Percentiles rank a stretch among this genome's conserved stretches.
These are phyloP conservation scores for Agriopis marginaria DNA, from an alignment of 2,888 invertebrate species.

Conservation along the genomic window DNA sequence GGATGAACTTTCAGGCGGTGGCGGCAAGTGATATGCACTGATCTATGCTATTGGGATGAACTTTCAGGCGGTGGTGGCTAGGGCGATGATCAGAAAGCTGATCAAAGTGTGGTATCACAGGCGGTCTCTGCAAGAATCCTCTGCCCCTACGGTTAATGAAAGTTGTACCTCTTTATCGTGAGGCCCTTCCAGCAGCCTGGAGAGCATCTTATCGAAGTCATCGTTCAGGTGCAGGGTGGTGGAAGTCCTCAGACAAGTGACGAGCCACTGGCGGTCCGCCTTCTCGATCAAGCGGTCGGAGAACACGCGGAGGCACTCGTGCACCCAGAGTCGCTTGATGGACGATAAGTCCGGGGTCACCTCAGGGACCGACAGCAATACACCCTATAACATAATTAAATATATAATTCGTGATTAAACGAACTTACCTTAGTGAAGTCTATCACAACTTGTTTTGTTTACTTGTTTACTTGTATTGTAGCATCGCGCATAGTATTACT, in stretches of 20 bases:
- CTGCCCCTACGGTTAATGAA: not conserved
- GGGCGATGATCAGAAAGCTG: too few species aligned
- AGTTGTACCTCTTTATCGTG: conserved; percentile 52
- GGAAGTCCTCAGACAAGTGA: conserved; percentile 88
- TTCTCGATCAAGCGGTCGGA: conserved; percentile 96
- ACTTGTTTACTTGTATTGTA: too few species aligned
- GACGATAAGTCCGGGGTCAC: conserved; percentile 94
- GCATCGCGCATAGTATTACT: too few species aligned
- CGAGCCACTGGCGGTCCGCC: conserved; percentile 93
- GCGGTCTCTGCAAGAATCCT: too few species aligned
- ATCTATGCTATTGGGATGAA: too few species aligned
- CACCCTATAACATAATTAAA: conserved; percentile 87
- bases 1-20: too few species aligned
- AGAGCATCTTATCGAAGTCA: conserved; percentile 90
- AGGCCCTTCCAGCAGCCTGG: conserved; percentile 81
- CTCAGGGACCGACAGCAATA: conserved; percentile 96
- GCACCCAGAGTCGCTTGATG: conserved; percentile 97
- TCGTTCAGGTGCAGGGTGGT: conserved; percentile 87
- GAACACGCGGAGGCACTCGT: conserved; percentile 96
- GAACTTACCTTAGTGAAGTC: too few species aligned
- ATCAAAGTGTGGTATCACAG: too few species aligned
- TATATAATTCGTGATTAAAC: too few species aligned
- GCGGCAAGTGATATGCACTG: too few species aligned
- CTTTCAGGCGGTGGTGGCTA: too few species aligned
- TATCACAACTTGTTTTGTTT: too few species aligned